Base-by-base conservation (phyloP, 2,888 invertebrate species). In the Phaonia tiefii region DNA sequence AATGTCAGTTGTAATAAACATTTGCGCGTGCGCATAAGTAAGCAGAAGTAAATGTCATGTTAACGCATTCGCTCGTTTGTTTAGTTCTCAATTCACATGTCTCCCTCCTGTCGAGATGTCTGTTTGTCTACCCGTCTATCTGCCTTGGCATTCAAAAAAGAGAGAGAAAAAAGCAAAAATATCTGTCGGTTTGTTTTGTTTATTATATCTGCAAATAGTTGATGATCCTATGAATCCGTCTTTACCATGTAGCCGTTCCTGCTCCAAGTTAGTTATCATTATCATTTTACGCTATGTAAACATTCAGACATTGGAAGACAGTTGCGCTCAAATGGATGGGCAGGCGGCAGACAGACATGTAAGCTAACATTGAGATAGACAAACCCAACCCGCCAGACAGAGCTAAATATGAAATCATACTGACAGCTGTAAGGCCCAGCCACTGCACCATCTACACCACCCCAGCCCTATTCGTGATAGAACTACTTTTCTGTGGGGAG, bases 11-110 rank as follows among this genome's bases (percentile, higher is more conserved):
- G 69, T 69, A 73, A 76, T 73, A 75, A 69, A 69, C 72, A 76
- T 80, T 63, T 67, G 67, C 69, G 73, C 76, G 73, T 80, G 80
- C 76, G 72, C 79, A 79, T 75, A 71, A 79, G 51, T 54, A 54
- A 46, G 44, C 44, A 65, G 31, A 66, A 75, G 75, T 79, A 67
- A 71, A 75, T 72, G 75, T 75, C 75, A 79, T 75, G 75, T 79
- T 79, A 72, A 79, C 79, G 54, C 54, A 54, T 54, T 75, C 67
- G 75, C 66, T 75, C 71, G 60, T 79, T 54, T 71, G 75, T 75
- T 75, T 72, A 51, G 66, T 67, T 71, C 31, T 37, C n/a, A 72
- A 46, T 17, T 63, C 15, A 17, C 69, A 37, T 60, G 63, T 56
- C 65, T 44, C 17, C 65, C n/a, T n/a, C n/a, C 46, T 77, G 76